Evolutionary conservation across 2,888 invertebrate genomes (phyloP), one percentile per base, ranked within the genome.

Genomic region (Entomobrya multifasciata): DNA sequence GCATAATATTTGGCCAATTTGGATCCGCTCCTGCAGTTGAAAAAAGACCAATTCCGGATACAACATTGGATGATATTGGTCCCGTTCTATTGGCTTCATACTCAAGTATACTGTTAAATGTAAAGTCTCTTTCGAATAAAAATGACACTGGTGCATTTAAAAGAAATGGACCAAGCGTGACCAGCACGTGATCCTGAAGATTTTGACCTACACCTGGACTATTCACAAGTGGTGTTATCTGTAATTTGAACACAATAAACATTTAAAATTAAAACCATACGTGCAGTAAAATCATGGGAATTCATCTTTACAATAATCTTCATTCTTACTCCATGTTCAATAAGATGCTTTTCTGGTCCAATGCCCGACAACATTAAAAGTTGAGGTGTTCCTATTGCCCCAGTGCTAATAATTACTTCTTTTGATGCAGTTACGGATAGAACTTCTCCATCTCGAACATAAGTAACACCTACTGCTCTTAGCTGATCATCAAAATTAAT

Each of bases 181-280:
- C 74, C 0, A 74, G 6, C 8, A 74, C 74, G 27, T 87, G 81
- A 44, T 82, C 81, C 49, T 87, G 82, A 0, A 87, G 62, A 65
- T 84, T 87, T 13, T 62, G 70, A 0, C 87, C 84, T 0, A 87
- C 87, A 1, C 82, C 81, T 8, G 87, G 87, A 17, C 65, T 36
- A 74, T 87, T 25, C 1, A 84, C 41, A 27, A 41, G 52, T 2
- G 76, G 65, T 1, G 41, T 62, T 30, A 87, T 84, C 72, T 72
- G 15, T n/a, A 72, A 49, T 20, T 6, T 36, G 27, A 10, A 3
- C 5, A 30, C 30, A 30, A 41, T 74, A 20, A 47, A 10, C 36
- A 74, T 49, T 57, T 8, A n/a, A 20, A n/a, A 25, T 1, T 20
- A 78, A n/a, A 20, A n/a, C n/a, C n/a, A n/a, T n/a, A n/a, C n/a